Base-by-base conservation (phyloP, 2,113 vertebrate genomes). In the Vombatus ursinus region DNA sequence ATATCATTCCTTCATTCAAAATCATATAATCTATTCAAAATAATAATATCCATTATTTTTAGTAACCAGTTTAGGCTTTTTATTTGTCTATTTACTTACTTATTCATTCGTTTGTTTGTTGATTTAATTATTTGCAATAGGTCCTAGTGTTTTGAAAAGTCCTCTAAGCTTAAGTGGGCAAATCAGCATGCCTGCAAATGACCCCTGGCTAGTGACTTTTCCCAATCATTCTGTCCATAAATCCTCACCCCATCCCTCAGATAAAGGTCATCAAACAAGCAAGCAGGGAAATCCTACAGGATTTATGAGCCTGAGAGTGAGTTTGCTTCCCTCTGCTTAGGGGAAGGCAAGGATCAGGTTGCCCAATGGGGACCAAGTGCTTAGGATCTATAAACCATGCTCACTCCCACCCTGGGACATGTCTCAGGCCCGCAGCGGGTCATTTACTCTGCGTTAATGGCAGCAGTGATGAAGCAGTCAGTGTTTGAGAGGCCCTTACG, bases 391-490 rank as follows among this genome's bases (percentile, higher is more conserved):
- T 96, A 97, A 97, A 96, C 93, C 94, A 94, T 0, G 0, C 93
- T 68, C 47, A 90, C 93, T 95, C 96, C 96, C 92, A 96, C 10
- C 0, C 49, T 31, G 0, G 50, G 92, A 57, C 19, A 3, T 94
- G 48, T 26, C 49, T 12, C 96, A 95, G 93, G 57, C 95, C 96
- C 97, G 95, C 1, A 8, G 61, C 37, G 89, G 91, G 95, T 91
- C 94, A 93, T 93, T 96, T 90, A 93, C 19, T 11, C 94, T 84
- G 94, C 68, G 95, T 92, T 96, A 97, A 95, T 96, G 97, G 96
- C 96, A 19, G 12, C 0, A 6, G 53, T 50, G 92, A 94, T 49
- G 96, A 97, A 94, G 95, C 53, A 3, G 68, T 6, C 52, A 12
- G 92, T 50, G 94, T 51, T n/a, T 2, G 92, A 93, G 95, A 49